Conservation (phyloP, 1,140 invertebrate genomes). For the Cecropterus lyciades region DNA sequence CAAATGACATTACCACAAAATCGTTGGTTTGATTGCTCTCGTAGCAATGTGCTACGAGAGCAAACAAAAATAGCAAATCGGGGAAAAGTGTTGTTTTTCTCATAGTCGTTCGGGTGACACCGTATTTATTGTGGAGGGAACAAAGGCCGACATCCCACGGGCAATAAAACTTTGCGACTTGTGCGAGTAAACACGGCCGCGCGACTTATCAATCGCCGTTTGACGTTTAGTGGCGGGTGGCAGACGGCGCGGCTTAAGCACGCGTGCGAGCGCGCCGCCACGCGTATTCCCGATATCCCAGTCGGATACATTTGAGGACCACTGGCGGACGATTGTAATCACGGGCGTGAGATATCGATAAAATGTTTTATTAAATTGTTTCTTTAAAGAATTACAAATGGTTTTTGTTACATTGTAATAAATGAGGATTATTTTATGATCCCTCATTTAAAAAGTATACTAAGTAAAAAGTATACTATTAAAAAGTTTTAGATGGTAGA, state of each 20-base stretch:
- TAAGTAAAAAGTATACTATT: too few species aligned
- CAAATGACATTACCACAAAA: constrained; percentile 38
- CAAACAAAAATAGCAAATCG: constrained; percentile 41
- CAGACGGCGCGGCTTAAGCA: constrained; percentile 52
- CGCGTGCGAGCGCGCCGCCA: constrained; percentile 45
- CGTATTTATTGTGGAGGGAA: constrained; percentile 58
- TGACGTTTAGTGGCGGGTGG: constrained; percentile 65
- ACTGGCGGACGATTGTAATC: neutral
- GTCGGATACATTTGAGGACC: constrained; percentile 12
- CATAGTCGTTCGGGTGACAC: constrained; percentile 49
- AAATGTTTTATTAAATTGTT: neutral
- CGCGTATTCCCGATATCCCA: constrained; percentile 35
- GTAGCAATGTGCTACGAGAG: too few species aligned
- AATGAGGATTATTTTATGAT: too few species aligned
- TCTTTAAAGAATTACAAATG: neutral
- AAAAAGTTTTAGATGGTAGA: too few species aligned
- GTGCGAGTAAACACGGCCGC: constrained; percentile 57
- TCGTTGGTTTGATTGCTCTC: too few species aligned
- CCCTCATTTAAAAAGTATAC: too few species aligned
- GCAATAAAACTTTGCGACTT: constrained; percentile 57
- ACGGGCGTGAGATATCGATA: constrained; percentile 5
- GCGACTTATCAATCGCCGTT: constrained; percentile 65
- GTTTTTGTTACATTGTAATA: too few species aligned
- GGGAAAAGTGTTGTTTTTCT: constrained; percentile 66
- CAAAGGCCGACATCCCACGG: constrained; percentile 61